These are phyloP conservation scores for Malurus splendens DNA, from an alignment of 2,797 vertebrate genomes.

Conservation along the genomic window DNA sequence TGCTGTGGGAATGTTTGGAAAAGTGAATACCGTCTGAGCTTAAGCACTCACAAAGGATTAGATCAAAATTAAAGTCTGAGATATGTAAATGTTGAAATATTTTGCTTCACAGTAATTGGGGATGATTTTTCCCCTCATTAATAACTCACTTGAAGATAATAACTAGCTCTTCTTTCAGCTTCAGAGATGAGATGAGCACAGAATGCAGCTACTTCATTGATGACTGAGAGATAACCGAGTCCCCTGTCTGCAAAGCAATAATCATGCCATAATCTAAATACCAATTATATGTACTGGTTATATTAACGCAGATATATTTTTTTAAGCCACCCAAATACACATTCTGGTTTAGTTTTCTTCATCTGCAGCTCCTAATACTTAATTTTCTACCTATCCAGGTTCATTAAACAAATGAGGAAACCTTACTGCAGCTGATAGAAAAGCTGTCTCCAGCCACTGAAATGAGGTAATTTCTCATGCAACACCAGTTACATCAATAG, in stretches of 20 bases:
- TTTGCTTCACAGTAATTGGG: constrained; percentile 53
- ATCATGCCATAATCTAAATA: constrained; percentile 33
- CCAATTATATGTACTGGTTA: not conserved
- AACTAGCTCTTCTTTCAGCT: constrained; percentile 53
- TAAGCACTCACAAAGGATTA: not conserved
- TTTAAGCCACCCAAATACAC: not conserved
- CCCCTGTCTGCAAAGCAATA: constrained; percentile 28
- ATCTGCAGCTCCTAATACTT: constrained; percentile 14
- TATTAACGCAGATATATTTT: not conserved
- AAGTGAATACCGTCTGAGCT: not conserved
- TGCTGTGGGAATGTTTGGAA: not conserved
- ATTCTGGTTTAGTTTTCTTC: not conserved
- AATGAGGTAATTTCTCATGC: constrained; percentile 43
- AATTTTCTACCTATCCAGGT: constrained; percentile 33
- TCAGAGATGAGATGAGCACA: constrained; percentile 31
- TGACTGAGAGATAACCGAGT: constrained; percentile 22
- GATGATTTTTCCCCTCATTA: constrained; percentile 56
- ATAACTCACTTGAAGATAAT: constrained; percentile 61
- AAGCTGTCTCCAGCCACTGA: not conserved
- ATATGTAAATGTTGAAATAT: constrained; percentile 57
- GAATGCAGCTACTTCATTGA: constrained; percentile 29
- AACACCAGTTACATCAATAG: constrained; percentile 9
- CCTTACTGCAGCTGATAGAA: constrained; percentile 14
- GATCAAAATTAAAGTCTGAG: constrained; percentile 43
- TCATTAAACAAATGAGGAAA: constrained; percentile 49